Conservation (phyloP, 2,797 vertebrate genomes). For the Yasuhikotakia modesta region DNA sequence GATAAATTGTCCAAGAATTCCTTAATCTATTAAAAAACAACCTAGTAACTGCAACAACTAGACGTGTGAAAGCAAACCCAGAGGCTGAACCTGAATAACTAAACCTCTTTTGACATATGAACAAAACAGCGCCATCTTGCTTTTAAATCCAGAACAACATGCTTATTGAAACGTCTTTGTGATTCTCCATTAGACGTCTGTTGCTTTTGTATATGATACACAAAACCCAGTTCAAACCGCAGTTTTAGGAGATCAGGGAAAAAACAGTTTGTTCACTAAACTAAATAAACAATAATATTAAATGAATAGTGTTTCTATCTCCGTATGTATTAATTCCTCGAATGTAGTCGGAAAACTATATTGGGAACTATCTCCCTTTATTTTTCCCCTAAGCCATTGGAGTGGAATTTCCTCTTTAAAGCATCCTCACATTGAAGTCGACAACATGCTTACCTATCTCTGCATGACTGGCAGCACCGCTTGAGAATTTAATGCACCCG, state of each 20-base stretch:
- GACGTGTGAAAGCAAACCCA: slow-evolving; percentile 15
- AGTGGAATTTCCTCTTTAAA: slow-evolving; percentile 6
- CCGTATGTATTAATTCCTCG: background rate
- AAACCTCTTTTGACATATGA: slow-evolving; percentile 52
- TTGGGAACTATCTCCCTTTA: background rate
- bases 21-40: background rate
- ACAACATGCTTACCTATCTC: slow-evolving; percentile 45
- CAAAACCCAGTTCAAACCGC: background rate
- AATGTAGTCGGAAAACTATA: background rate
- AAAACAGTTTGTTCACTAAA: background rate
- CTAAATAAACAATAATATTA: background rate
- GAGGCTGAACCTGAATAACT: slow-evolving; percentile 16
- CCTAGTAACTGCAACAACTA: slow-evolving; percentile 16
- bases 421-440: slow-evolving; percentile 5
- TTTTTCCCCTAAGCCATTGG: background rate
- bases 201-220: background rate
- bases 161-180: background rate
- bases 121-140: slow-evolving; percentile 82
- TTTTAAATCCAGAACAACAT: slow-evolving; percentile 54
- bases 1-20: slow-evolving; percentile 3
- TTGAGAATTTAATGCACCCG: slow-evolving; percentile 83
- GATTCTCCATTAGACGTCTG: background rate
- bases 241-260: background rate
- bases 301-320: background rate
- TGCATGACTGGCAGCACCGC: slow-evolving; percentile 68